Conservation (phyloP, 2,113 vertebrate species). For the Petrocephalus microphthalmus region DNA sequence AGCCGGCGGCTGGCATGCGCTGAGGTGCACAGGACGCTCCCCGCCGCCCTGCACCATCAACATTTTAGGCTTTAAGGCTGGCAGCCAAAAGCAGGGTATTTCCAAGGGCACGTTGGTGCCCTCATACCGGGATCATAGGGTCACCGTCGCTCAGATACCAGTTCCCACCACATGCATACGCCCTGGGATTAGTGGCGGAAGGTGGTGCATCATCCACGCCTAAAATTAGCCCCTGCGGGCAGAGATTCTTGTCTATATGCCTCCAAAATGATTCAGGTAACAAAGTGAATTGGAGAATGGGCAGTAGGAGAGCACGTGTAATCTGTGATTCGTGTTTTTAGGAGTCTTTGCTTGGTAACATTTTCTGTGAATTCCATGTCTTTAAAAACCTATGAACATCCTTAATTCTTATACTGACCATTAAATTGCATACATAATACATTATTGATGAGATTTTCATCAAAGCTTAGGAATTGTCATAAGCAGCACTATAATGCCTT, state of each 20-base stretch:
- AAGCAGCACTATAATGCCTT: no score
- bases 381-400: background rate
- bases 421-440: background rate
- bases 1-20: background rate
- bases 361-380: background rate
- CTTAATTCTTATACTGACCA: background rate
- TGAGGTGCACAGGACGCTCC: background rate
- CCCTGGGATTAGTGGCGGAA: constrained; percentile 26
- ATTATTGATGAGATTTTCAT: no score
- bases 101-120: background rate
- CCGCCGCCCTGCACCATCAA: background rate
- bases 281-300: background rate
- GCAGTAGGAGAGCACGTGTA: background rate
- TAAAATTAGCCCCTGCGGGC: constrained; percentile 56
- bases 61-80: background rate
- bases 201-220: constrained; percentile 35
- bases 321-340: background rate
- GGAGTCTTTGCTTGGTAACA: background rate
- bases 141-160: no score
- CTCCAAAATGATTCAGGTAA: background rate
- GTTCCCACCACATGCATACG: constrained; percentile 20
- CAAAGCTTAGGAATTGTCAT: no score
- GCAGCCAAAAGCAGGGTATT: background rate
- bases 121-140: background rate
- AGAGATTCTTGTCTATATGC: constrained; percentile 45